Evolutionary conservation across 1,140 invertebrate species (phyloP).

Genomic region (Portunus trituberculatus): DNA sequence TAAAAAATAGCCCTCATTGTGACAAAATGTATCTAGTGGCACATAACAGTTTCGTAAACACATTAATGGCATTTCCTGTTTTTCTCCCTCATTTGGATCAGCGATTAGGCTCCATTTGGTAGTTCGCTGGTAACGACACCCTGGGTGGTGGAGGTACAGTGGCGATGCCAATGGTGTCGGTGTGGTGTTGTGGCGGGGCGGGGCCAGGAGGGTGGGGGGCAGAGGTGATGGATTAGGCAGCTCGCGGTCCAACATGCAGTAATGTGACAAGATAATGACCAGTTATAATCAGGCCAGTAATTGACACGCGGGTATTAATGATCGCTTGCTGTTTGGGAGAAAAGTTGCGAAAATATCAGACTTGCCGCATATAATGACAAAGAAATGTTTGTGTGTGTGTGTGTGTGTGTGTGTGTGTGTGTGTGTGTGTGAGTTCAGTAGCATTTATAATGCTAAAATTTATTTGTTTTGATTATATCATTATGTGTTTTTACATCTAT

Average conservation of each 20-base stretch:
- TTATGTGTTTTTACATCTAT: neutral
- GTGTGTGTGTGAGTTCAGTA: too few species aligned
- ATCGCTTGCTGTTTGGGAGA: neutral
- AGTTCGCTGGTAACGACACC: neutral
- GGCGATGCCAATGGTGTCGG: neutral
- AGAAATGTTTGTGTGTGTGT: neutral
- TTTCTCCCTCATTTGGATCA: neutral
- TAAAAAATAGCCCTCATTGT: neutral
- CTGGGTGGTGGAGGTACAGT: neutral
- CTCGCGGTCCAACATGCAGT: neutral
- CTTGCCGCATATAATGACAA: neutral
- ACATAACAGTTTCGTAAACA: neutral
- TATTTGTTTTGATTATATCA: neutral
- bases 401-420: too few species aligned
- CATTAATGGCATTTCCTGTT: neutral
- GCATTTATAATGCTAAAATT: neutral
- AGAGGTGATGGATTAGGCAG: neutral
- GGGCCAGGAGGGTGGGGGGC: neutral
- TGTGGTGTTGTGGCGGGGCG: neutral
- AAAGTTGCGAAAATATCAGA: neutral
- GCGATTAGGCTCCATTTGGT: neutral
- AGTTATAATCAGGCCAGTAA: neutral
- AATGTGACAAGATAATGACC: conserved; percentile 4
- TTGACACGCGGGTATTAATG: neutral
- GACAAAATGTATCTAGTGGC: neutral